These are phyloP conservation scores for Nansenia antarctica DNA, from an alignment of 2,113 vertebrate species.

Conservation along the genomic window DNA sequence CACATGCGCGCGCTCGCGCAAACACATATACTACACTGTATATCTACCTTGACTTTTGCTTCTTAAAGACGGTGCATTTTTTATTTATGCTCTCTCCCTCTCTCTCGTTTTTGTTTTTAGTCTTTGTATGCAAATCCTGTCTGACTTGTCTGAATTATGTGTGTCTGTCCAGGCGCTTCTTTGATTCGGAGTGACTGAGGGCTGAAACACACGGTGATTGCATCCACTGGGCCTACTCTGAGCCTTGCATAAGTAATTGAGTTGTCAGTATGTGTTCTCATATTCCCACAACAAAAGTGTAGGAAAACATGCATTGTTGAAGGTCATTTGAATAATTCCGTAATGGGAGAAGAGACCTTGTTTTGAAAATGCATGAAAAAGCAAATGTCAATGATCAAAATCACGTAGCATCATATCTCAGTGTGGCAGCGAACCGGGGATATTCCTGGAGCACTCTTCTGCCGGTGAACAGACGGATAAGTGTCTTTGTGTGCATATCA, in stretches of 20 bases:
- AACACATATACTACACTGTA: slow-evolving; percentile 8
- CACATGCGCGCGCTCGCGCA: background rate
- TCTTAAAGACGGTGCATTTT: slow-evolving; percentile 62
- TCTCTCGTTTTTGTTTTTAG: slow-evolving; percentile 41
- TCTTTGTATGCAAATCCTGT: slow-evolving; percentile 78
- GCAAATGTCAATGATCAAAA: slow-evolving; percentile 80
- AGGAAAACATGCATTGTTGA: slow-evolving; percentile 76
- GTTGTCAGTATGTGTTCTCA: slow-evolving; percentile 78
- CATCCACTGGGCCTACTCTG: slow-evolving; percentile 75
- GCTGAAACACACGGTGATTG: slow-evolving; percentile 73
- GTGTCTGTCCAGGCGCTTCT: slow-evolving; percentile 71
- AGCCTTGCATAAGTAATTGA: slow-evolving; percentile 78
- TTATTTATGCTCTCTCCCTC: slow-evolving; percentile 59
- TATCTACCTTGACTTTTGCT: slow-evolving; percentile 37
- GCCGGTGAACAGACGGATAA: slow-evolving; percentile 68
- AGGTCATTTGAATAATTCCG: slow-evolving; percentile 80
- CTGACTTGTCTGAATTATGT: slow-evolving; percentile 76
- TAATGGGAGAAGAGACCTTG: slow-evolving; percentile 74
- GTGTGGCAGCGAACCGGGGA: slow-evolving; percentile 51
- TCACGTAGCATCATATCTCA: slow-evolving; percentile 76
- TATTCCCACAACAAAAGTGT: slow-evolving; percentile 76
- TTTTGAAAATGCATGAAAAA: slow-evolving; percentile 74
- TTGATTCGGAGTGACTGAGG: slow-evolving; percentile 77
- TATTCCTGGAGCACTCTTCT: slow-evolving; percentile 67
- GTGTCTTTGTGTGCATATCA: slow-evolving; percentile 76